Evolutionary conservation across 2,113 vertebrate species (phyloP), one percentile per base, ranked within the genome.

Genomic region (Pterocles burchelli): DNA sequence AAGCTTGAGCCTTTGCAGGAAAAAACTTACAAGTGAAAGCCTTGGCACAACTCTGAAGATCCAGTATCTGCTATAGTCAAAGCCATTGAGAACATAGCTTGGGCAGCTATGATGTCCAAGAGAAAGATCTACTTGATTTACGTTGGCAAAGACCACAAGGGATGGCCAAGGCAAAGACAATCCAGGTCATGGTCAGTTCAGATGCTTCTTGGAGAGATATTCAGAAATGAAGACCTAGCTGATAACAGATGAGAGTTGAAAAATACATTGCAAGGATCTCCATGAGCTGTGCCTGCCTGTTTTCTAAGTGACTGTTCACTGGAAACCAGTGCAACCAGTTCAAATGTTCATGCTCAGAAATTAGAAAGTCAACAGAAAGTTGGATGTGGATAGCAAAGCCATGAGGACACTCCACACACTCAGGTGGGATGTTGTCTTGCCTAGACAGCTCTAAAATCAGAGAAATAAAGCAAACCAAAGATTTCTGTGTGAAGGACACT

Each of bases 301-400:
- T 51, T 87, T 45, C 25, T 49, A 38, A 34, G 28, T 9, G 11
- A 49, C 16, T 34, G 8, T 46, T 62, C 38, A 24, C 48, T 68
- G 16, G 22, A 57, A 89, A 65, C 8, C n/a, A n/a, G 18, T 7
- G 9, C 43, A 52, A 36, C 29, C 16, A 43, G 13, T 29, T 77
- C 28, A 46, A 4, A 9, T 3, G 21, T 62, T 29, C 19, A 34
- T 17, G 13, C 20, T n/a, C 48, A 45, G n/a, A 54, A 76, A 25
- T 55, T 24, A 9, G 31, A 68, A 82, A 82, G 52, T 14, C 31
- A 77, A 26, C 18, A 61, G 46, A n/a, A 55, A 57, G 34, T 6
- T 22, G 4, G 45, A 28, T 0, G 0, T 15, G 34, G 46, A 36
- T 3, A 66, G 41, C 57, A 57, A 33, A 73, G 17, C 5, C 6